Percentiles rank a stretch among this genome's conserved stretches.
These are phyloP conservation scores for Hydroisotoma schaefferi DNA, from an alignment of 2,888 invertebrate species.

Conservation along the genomic window DNA sequence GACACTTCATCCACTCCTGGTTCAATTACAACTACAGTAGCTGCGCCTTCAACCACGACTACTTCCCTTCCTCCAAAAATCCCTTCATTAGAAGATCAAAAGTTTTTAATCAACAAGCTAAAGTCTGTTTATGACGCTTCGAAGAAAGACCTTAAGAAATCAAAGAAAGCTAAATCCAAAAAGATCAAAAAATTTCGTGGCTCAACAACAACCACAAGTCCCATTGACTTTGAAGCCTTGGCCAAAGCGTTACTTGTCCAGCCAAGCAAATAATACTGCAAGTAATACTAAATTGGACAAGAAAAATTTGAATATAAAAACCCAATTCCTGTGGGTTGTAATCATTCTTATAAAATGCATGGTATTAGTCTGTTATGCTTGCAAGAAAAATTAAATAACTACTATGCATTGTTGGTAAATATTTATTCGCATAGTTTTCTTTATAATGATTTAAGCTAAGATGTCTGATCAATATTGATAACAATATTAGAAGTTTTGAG, in stretches of 20 bases:
- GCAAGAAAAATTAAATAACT: background rate
- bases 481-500: too few relatives aligned
- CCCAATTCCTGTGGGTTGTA: background rate
- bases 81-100: constrained; percentile 1
- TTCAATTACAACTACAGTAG: background rate
- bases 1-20: constrained; percentile 14
- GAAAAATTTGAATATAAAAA: background rate
- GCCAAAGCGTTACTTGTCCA: constrained; percentile 35
- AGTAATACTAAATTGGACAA: background rate
- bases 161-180: constrained; percentile 8
- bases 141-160: background rate
- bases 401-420: too few relatives aligned
- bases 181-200: constrained; percentile 12
- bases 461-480: background rate
- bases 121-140: constrained; percentile 3
- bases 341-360: constrained; percentile 2
- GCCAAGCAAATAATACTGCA: constrained; percentile 9
- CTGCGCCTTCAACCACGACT: constrained; percentile 5
- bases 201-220: constrained; percentile 25
- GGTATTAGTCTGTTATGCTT: background rate
- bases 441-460: background rate
- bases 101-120: constrained; percentile 11
- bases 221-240: constrained; percentile 34
- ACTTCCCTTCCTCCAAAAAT: constrained; percentile 1
- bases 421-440: too few relatives aligned